Conservation (phyloP, 2,113 vertebrate genomes). For the Tor tambroides region DNA sequence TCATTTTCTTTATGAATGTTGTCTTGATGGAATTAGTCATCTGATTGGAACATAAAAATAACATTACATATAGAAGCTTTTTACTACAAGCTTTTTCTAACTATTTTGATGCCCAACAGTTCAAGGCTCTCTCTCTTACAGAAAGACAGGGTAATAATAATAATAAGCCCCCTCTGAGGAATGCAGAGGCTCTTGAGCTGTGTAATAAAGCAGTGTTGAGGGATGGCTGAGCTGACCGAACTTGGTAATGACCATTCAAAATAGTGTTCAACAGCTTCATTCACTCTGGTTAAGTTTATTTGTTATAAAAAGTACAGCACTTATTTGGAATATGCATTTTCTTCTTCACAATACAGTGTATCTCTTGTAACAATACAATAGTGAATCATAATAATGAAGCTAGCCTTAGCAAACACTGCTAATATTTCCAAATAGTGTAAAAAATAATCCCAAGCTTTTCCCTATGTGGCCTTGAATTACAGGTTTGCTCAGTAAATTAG, state of each 20-base stretch:
- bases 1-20: neutral
- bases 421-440: neutral
- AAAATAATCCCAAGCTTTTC: neutral
- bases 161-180: constrained; percentile 16
- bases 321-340: neutral
- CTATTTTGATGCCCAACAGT: neutral
- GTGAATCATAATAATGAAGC: neutral
- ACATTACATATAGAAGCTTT: neutral
- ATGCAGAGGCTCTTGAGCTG: constrained; percentile 22
- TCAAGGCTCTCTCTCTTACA: constrained; percentile 8
- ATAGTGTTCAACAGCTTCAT: neutral
- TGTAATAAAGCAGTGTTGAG: constrained; percentile 40
- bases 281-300: neutral
- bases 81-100: neutral
- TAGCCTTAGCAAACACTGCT: neutral
- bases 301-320: neutral
- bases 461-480: neutral
- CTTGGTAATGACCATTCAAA: constrained; percentile 23
- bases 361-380: neutral
- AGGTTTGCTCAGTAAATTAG: neutral
- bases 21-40: neutral
- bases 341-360: neutral
- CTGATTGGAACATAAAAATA: neutral
- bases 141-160: constrained; percentile 2
- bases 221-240: constrained; percentile 3